Conservation (phyloP, 2,797 vertebrate genomes). For the Picus viridis region DNA sequence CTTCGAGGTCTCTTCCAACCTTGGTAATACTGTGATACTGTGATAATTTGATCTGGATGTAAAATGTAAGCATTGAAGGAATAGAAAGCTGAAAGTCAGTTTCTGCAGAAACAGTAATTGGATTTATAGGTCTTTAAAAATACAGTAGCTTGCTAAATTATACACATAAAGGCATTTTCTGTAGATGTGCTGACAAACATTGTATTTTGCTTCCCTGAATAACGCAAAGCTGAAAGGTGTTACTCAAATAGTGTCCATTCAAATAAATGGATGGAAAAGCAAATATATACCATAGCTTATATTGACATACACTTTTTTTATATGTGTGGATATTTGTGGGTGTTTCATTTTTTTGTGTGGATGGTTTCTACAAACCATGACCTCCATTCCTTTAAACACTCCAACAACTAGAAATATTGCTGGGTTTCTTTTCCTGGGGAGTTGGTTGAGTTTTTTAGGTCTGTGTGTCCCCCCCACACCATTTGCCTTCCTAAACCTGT, state of each 20-base stretch:
- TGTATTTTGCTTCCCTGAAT: neutral
- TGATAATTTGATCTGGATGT: neutral
- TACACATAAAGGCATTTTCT: neutral
- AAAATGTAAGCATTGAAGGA: neutral
- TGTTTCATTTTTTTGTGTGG: constrained; percentile 62
- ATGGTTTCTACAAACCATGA: constrained; percentile 35
- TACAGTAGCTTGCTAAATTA: constrained; percentile 4
- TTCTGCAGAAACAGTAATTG: neutral
- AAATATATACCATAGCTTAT: constrained; percentile 16
- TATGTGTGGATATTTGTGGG: constrained; percentile 40
- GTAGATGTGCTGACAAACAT: neutral
- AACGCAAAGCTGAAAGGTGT: neutral
- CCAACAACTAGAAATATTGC: constrained; percentile 14
- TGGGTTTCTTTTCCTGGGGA: no score
- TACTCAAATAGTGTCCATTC: constrained; percentile 30
- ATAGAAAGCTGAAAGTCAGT: neutral
- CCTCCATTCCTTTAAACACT: constrained; percentile 21
- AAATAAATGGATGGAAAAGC: constrained; percentile 37
- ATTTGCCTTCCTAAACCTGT: constrained; percentile 57
- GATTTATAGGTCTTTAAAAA: neutral
- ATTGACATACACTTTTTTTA: constrained; percentile 12
- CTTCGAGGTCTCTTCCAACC: no score
- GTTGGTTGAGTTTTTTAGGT: neutral
- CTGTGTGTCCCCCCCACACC: accelerated
- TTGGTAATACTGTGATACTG: no score